These are phyloP conservation scores for Epinotia ramella DNA, from an alignment of 2,888 invertebrate species.

Conservation along the genomic window DNA sequence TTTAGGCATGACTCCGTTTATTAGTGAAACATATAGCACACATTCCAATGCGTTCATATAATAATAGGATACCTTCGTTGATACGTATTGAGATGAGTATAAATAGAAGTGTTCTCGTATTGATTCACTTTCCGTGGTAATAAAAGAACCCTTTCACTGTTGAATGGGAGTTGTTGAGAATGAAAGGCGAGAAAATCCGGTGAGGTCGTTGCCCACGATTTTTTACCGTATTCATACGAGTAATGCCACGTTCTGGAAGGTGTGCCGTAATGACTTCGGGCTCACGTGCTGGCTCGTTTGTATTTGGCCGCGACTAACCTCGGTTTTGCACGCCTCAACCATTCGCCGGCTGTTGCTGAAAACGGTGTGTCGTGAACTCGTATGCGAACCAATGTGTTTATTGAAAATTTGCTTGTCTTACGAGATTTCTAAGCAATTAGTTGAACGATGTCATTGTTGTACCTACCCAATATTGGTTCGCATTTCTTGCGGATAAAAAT, in stretches of 20 bases:
- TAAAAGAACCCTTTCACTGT: neutral
- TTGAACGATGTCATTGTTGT: no score
- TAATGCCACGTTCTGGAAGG: neutral
- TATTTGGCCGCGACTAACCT: neutral
- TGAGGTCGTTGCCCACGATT: neutral
- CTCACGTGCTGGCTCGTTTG: constrained; percentile 1
- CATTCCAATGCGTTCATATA: neutral
- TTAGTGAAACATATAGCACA: constrained; percentile 1
- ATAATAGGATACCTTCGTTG: neutral
- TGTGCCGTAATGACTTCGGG: neutral
- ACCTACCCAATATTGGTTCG: no score
- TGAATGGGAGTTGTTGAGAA: neutral
- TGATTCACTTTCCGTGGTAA: neutral
- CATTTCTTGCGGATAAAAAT: no score
- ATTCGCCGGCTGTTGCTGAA: no score
- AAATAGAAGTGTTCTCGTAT: neutral
- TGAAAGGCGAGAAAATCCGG: constrained; percentile 4
- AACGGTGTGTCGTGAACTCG: no score
- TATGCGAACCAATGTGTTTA: no score
- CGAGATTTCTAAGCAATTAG: no score
- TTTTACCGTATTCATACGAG: neutral
- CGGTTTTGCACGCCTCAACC: neutral
- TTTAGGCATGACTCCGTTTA: constrained; percentile 20
- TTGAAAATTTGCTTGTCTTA: no score
- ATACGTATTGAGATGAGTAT: neutral